Percentiles rank a stretch among this genome's conserved stretches.
Evolutionary conservation across 2,888 invertebrate species (phyloP).

Genomic region (Coremacera marginata): DNA sequence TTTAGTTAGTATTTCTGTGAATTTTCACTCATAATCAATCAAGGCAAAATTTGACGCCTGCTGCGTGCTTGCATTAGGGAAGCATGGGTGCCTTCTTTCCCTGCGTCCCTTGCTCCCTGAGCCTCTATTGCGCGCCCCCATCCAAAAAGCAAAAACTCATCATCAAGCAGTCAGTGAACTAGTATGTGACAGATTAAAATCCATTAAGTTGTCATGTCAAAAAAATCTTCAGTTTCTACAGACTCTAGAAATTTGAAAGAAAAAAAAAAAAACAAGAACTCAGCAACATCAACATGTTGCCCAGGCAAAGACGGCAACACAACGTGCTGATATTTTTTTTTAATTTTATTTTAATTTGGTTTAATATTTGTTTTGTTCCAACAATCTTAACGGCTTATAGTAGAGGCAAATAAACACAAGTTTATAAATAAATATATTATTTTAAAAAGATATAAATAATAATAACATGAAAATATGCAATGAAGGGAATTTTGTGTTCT

Average conservation of each 20-base stretch:
- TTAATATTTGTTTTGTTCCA: too few species aligned
- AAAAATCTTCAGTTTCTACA: slow-evolving; percentile 21
- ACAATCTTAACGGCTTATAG: too few species aligned
- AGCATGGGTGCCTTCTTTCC: neutral
- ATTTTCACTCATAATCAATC: slow-evolving; percentile 48
- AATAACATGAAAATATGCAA: too few species aligned
- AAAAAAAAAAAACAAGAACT: too few species aligned
- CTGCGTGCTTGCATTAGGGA: slow-evolving; percentile 10
- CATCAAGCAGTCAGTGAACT: slow-evolving; percentile 45
- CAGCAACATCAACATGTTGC: too few species aligned
- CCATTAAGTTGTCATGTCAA: slow-evolving; percentile 63
- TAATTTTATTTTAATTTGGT: neutral
- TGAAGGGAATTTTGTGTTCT: neutral
- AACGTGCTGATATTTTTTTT: neutral
- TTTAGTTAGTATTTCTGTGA: slow-evolving; percentile 43
- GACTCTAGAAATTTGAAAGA: neutral
- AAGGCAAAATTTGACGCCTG: slow-evolving; percentile 42
- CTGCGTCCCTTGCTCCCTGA: neutral
- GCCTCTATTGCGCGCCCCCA: neutral
- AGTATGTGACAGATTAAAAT: slow-evolving; percentile 65
- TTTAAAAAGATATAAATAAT: too few species aligned
- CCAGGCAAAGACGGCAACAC: neutral
- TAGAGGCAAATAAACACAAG: too few species aligned
- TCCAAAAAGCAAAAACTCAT: slow-evolving; percentile 48
- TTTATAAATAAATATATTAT: too few species aligned